Evolutionary conservation across 1,140 invertebrate genomes (phyloP).

Genomic region (Nephila pilipes): DNA sequence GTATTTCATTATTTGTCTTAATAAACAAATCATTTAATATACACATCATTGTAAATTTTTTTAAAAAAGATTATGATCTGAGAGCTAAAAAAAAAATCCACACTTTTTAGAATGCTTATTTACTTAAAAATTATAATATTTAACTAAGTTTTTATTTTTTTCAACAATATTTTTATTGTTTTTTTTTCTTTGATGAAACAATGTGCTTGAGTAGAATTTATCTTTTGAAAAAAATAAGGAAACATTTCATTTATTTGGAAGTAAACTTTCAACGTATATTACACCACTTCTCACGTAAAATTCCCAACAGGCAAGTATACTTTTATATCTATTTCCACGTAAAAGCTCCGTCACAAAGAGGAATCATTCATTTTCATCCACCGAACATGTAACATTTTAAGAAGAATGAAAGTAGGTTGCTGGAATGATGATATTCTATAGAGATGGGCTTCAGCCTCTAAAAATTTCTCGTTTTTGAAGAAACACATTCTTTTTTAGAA

Average conservation of each 20-base stretch:
- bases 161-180: too few relatives aligned
- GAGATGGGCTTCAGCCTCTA: not conserved
- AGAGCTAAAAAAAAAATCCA: too few relatives aligned
- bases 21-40: too few relatives aligned
- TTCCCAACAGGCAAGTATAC: not conserved
- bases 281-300: not conserved
- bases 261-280: not conserved
- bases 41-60: too few relatives aligned
- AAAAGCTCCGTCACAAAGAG: constrained; percentile 22
- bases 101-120: too few relatives aligned
- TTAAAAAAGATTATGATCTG: too few relatives aligned
- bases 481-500: not conserved
- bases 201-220: not conserved
- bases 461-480: constrained; percentile 25
- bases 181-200: too few relatives aligned
- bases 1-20: too few relatives aligned
- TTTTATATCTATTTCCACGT: constrained; percentile 8
- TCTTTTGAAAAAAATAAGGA: not conserved
- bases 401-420: not conserved
- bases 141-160: too few relatives aligned
- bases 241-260: too few relatives aligned
- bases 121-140: too few relatives aligned
- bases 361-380: constrained; percentile 58
- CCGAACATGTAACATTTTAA: not conserved
- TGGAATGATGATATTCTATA: constrained; percentile 35